These are phyloP conservation scores for Drosophila multiciliata DNA, from an alignment of 2,888 invertebrate species.

Conservation along the genomic window DNA sequence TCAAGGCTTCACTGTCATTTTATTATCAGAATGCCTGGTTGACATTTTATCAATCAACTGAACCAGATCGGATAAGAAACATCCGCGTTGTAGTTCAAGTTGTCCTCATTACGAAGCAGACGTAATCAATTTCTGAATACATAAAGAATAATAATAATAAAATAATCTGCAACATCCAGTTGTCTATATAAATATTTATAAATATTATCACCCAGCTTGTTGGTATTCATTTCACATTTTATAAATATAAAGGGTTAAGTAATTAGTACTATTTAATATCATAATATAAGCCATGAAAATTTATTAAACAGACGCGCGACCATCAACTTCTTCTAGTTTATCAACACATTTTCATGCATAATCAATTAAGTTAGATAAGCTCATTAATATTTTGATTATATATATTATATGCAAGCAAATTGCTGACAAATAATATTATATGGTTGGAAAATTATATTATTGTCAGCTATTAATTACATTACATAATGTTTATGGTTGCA, in stretches of 20 bases:
- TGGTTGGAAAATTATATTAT: not conserved
- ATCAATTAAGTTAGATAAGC: not conserved
- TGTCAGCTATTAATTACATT: not conserved
- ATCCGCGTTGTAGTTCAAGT: too few species aligned
- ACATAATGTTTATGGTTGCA: not conserved
- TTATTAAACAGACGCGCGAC: not conserved
- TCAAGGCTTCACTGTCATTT: too few species aligned
- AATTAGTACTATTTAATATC: not conserved
- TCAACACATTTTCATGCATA: not conserved
- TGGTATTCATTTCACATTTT: not conserved
- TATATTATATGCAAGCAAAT: not conserved
- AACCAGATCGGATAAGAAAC: too few species aligned
- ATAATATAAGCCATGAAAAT: not conserved
- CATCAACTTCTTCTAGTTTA: not conserved
- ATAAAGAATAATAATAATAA: too few species aligned
- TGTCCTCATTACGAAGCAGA: too few species aligned
- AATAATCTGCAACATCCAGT: too few species aligned
- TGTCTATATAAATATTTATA: too few species aligned
- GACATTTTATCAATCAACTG: too few species aligned
- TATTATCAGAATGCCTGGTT: too few species aligned
- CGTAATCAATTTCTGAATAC: too few species aligned
- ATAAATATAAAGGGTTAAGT: not conserved
- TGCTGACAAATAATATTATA: not conserved
- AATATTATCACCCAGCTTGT: too few species aligned
- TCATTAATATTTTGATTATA: not conserved